Percentiles rank a stretch among this genome's conserved stretches.
Evolutionary conservation across 2,113 vertebrate species (phyloP).

Genomic region (Hydrolagus affinis): DNA sequence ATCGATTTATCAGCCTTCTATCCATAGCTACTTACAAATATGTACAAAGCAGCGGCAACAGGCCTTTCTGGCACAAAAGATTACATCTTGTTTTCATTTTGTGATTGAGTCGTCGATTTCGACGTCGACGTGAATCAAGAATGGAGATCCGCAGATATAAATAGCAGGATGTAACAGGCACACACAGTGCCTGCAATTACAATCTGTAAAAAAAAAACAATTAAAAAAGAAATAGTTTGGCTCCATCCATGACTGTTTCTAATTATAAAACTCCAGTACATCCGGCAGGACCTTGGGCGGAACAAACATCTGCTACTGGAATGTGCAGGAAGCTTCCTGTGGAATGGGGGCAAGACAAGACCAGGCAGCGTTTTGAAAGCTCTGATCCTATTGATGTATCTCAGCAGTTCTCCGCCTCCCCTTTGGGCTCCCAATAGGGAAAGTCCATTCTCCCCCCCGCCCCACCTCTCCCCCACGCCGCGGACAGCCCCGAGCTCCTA

Average conservation of each 20-base stretch:
- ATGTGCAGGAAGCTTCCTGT: background rate
- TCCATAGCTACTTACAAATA: too few relatives aligned
- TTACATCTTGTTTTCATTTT: too few relatives aligned
- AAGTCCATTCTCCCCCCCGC: too few relatives aligned
- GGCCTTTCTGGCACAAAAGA: too few relatives aligned
- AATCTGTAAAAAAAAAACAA: background rate
- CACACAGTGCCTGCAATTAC: background rate
- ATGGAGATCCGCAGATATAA: constrained; percentile 5
- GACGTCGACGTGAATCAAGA: too few relatives aligned
- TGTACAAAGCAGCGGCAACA: too few relatives aligned
- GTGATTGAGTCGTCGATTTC: too few relatives aligned
- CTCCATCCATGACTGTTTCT: constrained; percentile 28
- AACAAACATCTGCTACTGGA: background rate
- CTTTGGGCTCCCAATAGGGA: background rate
- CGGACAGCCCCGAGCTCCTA: background rate
- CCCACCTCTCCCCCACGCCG: too few relatives aligned
- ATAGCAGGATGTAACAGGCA: constrained; percentile 16
- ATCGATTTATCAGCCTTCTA: too few relatives aligned
- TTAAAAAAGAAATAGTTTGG: background rate
- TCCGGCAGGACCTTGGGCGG: constrained; percentile 3
- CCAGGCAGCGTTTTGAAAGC: background rate
- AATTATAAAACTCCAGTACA: constrained; percentile 21
- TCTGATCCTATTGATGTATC: background rate
- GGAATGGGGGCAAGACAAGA: constrained; percentile 13
- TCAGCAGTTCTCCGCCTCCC: too few relatives aligned